A percentile compares a stretch with the other conserved stretches of the same genome.
Conservation (phyloP, 1,140 invertebrate genomes). For the Cotesia typhae region DNA sequence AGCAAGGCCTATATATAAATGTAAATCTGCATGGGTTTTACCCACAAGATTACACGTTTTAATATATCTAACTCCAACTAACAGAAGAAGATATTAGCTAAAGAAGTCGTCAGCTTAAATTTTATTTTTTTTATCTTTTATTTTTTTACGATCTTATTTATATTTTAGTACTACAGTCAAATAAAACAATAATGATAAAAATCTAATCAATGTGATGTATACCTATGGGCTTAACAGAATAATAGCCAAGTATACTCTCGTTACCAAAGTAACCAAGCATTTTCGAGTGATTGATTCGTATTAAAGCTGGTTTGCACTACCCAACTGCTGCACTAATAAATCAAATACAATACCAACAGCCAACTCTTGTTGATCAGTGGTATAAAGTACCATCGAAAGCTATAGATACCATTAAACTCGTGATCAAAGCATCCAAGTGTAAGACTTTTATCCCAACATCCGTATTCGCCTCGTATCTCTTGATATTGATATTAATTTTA, state of each 20-base stretch:
- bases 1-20: conserved; percentile 2
- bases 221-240: conserved; percentile 45
- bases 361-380: conserved; percentile 22
- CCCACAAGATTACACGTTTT: no score
- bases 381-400: not conserved
- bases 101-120: no score
- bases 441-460: not conserved
- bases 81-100: no score
- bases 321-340: no score
- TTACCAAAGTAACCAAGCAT: conserved; percentile 55
- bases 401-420: conserved; percentile 4
- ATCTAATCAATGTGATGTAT: not conserved
- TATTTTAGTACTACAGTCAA: no score
- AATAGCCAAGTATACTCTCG: conserved; percentile 56
- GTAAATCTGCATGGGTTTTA: not conserved
- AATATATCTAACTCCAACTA: no score
- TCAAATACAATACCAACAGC: not conserved
- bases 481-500: not conserved
- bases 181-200: no score
- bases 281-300: conserved; percentile 41
- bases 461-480: not conserved
- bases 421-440: conserved; percentile 5
- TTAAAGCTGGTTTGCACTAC: conserved; percentile 19
- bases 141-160: no score
- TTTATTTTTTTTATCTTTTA: no score